Evolutionary conservation across 2,888 invertebrate genomes (phyloP), one percentile per base, ranked within the genome.

Genomic region (Lepidocyrtinus sp.): DNA sequence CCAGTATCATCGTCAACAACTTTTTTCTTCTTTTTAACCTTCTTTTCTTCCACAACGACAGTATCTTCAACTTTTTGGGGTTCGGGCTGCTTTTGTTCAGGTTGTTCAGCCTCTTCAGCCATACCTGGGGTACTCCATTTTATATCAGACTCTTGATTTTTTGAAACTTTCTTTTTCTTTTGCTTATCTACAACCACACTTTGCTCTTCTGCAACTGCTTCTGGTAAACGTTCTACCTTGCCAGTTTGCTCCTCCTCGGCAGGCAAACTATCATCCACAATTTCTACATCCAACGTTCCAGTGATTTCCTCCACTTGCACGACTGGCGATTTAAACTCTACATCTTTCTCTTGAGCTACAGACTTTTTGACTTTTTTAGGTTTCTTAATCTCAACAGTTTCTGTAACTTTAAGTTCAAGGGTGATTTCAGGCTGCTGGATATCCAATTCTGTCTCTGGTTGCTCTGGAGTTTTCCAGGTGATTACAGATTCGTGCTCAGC

Each of bases 351-450:
- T 36, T 26, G 61, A 19, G 24, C 19, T 5, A n/a, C 55, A 61
- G 36, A 36, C 36, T 36, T 36, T 36, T 61, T 72, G 9, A 21
- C 25, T 36, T 62, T 61, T 25, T 73, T 73, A n/a, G n/a, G 5
- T n/a, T 45, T 36, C 36, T 36, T 36, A 5, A 59, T n/a, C 36
- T 36, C 36, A 5, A 36, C 36, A 36, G 36, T 36, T 12, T 36
- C 36, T 5, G 36, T 36, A 17, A 36, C 45, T 19, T 45, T 67
- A 1, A 17, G 36, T 65, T 65, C 45, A 12, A 26, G n/a, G n/a
- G 27, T 15, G 1, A n/a, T 65, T 25, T 27, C 27, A 9, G 9
- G n/a, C 27, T 64, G 12, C 1, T 64, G 64, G 61, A 61, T 19
- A 7, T 61, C 22, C 61, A 3, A 9, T 12, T 26, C 17, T 26